These are phyloP conservation scores for Leptosomus discolor DNA, from an alignment of 2,113 vertebrate species.

Conservation along the genomic window DNA sequence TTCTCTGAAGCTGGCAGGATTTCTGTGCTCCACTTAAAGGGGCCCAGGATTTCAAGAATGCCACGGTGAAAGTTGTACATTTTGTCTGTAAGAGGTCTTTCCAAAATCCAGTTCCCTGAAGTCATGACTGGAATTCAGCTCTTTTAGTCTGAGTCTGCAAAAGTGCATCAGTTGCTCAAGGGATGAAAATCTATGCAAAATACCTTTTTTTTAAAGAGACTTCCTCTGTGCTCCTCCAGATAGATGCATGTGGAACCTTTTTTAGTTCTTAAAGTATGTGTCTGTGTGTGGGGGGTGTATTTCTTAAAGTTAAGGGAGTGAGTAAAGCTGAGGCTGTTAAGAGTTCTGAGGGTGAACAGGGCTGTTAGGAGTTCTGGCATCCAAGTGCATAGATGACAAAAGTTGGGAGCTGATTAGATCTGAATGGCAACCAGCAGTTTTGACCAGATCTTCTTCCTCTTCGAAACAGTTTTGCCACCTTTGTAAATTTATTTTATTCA, in stretches of 20 bases:
- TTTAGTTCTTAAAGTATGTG: neutral
- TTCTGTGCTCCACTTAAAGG: neutral
- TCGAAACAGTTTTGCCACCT: neutral
- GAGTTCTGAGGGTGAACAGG: neutral
- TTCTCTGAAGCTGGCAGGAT: neutral
- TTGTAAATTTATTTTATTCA: neutral
- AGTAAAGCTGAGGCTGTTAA: neutral
- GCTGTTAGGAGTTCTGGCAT: neutral
- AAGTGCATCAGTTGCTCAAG: neutral
- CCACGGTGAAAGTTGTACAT: neutral
- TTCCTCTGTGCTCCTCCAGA: neutral
- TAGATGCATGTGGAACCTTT: neutral
- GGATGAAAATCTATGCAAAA: neutral
- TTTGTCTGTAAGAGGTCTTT: neutral
- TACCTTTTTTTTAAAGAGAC: neutral
- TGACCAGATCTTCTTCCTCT: neutral
- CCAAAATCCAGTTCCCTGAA: neutral
- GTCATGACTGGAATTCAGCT: neutral
- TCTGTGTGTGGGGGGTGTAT: fast-evolving
- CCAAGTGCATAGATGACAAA: neutral
- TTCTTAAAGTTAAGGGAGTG: neutral
- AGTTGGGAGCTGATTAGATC: neutral
- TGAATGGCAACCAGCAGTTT: neutral
- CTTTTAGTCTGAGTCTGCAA: neutral
- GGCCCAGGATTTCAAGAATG: neutral